A percentile compares a stretch with the other conserved stretches of the same genome.
phyloP scores from a whole-genome alignment of 1,140 invertebrate species.

The Cherax quadricarinatus region DNA sequence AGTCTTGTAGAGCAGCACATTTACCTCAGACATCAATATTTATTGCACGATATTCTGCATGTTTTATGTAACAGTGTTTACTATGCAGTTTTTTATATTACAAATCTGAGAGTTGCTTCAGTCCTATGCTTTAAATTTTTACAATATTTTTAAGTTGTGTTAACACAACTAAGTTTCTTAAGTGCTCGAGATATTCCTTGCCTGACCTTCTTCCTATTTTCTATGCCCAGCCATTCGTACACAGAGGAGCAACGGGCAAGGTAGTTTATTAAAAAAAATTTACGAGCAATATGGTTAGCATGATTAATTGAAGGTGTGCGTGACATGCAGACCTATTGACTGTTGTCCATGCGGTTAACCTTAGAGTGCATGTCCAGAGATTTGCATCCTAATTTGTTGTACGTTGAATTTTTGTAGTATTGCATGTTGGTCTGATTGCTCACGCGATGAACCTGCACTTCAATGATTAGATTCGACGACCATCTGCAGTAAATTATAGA shows the following conservation, averaged over 20 bases:
- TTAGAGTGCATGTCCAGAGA: neutral
- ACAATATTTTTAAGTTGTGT: neutral
- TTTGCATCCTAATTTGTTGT: neutral
- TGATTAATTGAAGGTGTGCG: neutral
- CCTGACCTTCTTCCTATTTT: constrained; percentile 43
- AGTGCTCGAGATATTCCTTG: neutral
- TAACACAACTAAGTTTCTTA: neutral
- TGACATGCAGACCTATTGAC: neutral
- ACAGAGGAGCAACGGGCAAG: constrained; percentile 57
- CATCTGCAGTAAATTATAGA: too few relatives aligned
- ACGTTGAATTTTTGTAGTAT: too few relatives aligned
- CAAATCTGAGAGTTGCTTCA: neutral
- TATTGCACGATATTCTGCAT: neutral
- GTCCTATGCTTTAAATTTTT: neutral
- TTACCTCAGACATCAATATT: neutral
- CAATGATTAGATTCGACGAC: neutral
- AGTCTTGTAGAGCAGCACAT: too few relatives aligned
- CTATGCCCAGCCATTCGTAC: constrained; percentile 49
- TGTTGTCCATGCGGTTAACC: neutral
- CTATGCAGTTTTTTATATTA: neutral
- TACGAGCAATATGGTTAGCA: neutral
- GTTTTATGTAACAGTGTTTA: neutral
- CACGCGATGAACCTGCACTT: neutral
- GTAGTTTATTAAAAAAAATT: constrained; percentile 21
- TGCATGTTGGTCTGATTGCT: too few relatives aligned